These are phyloP conservation scores for Philhelius pedissequus DNA, from an alignment of 2,888 invertebrate genomes.

Conservation along the genomic window DNA sequence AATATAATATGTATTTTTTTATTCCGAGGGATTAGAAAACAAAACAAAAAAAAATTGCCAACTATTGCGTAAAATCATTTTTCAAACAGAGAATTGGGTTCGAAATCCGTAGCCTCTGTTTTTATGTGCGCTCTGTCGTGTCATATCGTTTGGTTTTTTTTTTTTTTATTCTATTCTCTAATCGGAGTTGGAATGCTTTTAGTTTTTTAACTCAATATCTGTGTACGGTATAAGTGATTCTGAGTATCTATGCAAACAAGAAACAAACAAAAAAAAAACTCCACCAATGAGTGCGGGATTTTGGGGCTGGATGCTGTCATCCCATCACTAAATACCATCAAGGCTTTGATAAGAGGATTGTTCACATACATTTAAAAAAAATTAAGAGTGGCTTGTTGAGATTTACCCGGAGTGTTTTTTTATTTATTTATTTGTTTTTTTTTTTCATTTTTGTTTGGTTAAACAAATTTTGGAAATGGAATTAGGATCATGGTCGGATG, in stretches of 20 bases:
- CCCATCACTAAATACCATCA: slow-evolving; percentile 61
- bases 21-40: slow-evolving; percentile 20
- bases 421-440: background rate
- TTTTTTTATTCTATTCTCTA: slow-evolving; percentile 15
- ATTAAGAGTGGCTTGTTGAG: slow-evolving; percentile 39
- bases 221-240: background rate
- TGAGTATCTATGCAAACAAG: slow-evolving; percentile 18
- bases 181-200: slow-evolving; percentile 27
- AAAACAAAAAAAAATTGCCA: background rate
- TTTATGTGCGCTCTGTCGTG: no score
- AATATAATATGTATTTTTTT: slow-evolving; percentile 27
- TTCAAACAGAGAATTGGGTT: slow-evolving; percentile 43
- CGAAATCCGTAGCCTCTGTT: slow-evolving; percentile 1
- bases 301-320: slow-evolving; percentile 51
- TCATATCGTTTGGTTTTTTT: slow-evolving; percentile 22
- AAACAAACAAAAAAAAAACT: background rate
- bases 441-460: background rate
- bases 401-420: slow-evolving; percentile 17
- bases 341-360: slow-evolving; percentile 65
- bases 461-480: slow-evolving; percentile 38
- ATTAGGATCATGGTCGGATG: slow-evolving; percentile 48
- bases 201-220: slow-evolving; percentile 15
- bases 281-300: slow-evolving; percentile 27
- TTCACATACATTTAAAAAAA: slow-evolving; percentile 32
- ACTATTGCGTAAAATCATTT: slow-evolving; percentile 46